Evolutionary conservation across 2,113 vertebrate species (phyloP), one percentile per base, ranked within the genome.

Genomic region (Otolemur garnettii): DNA sequence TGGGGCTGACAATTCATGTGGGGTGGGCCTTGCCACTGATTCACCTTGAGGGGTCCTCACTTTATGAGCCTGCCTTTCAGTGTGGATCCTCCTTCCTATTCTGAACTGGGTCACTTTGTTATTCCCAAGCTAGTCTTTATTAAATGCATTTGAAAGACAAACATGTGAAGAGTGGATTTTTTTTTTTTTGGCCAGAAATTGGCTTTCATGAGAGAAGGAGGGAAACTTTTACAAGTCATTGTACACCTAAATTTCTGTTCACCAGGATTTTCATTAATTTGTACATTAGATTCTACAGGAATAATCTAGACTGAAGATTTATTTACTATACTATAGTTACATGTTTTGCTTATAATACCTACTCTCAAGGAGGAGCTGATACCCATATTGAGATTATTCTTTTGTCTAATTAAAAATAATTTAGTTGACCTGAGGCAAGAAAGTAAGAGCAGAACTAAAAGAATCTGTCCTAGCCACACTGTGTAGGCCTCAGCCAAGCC

Each of bases 1-100:
- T 7, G 28, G 26, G 0, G 5, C 4, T 30, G 28, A 33, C 26
- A 45, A 75, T 14, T 14, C 42, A 15, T 5, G 45, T 7, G 75
- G 4, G 17, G 8, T 9, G 15, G 15, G 3, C 7, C 15, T 12
- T 15, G 28, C 2, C 6, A 6, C 24, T 2, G 38, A 42, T 5
- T 15, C 72, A 28, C 24, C 13, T 1, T 26, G 14, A 26, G 26
- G 22, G 2, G 14, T 33, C 28, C 45, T 11, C 28, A 38, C 4
- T 33, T 53, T 30, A 28, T 3, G 26, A 45, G 42, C 42, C 75
- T 50, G 1, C 53, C 45, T 53, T 78, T 53, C 53, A 78, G 30
- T 9, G 4, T 28, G 4, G 0, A 8, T 17, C 26, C 28, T 77
- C 15, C 26, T 64, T 79, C 15, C 45, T 30, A 4, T 17, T 30